Base-by-base conservation (phyloP, 2,888 invertebrate genomes). In the Carterocephalus palaemon region DNA sequence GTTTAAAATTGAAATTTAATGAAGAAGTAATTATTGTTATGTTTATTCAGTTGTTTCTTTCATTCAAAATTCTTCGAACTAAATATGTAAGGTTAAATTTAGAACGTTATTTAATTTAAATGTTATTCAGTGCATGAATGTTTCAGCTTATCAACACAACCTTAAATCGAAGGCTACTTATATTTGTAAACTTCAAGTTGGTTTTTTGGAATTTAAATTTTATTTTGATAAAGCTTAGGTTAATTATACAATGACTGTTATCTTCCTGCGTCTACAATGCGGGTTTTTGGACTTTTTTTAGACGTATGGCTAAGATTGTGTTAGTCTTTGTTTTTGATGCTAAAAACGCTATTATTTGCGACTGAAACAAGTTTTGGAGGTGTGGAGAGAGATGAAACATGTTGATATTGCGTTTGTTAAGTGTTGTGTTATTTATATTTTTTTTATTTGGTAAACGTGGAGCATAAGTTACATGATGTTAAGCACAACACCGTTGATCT, bases 151-250 rank as follows among this genome's bases (percentile, higher is more conserved):
- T 45, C 37, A 45, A 37, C 46, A 26, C 49, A 49, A 47, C 43
- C 45, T 47, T 32, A 49, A 48, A 50, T 42, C 46, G 54, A 52
- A 54, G 49, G 53, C 48, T 47, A 47, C 20, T 20, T 38, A 40
- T 52, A 31, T 49, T 48, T 49, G 38, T 49, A 24, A 26, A 31
- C 10, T 9, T 41, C 10, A 8, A 31, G 5, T 7, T 2, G 19
- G 6, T 7, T 37, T 37, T 36, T 37, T 24, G 20, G 10, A 45
- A 37, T 31, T 45, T 38, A 29, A 31, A 38, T 10, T 38, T 22
- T 45, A 45, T 45, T 38, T 45, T 9, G 4, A 20, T 32, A 13
- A 17, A 24, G 23, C 6, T 45, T 37, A 19, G 24, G 45, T 37
- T 19, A 17, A 29, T 12, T 9, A 23, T 37, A 19, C 36, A 45